Evolutionary conservation across 2,113 vertebrate species (phyloP).

Genomic region (Microcebus tavaratra): DNA sequence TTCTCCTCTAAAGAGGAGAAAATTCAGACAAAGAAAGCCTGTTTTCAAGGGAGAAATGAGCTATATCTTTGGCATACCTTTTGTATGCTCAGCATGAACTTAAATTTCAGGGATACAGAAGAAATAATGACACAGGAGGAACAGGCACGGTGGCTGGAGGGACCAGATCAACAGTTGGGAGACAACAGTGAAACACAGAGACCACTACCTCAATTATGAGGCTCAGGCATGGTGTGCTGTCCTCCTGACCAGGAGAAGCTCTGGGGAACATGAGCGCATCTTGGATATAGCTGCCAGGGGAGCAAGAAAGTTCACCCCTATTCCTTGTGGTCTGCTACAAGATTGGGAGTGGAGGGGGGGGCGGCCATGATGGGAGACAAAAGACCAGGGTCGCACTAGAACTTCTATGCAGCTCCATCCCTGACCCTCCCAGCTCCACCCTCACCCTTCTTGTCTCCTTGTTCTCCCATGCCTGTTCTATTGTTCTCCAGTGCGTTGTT

Average conservation of each 20-base stretch:
- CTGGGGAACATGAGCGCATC: neutral
- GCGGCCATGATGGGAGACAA: neutral
- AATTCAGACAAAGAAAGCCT: slow-evolving; percentile 34
- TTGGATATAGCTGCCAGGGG: neutral
- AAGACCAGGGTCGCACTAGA: neutral
- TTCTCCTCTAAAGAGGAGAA: slow-evolving; percentile 15
- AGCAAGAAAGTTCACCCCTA: neutral
- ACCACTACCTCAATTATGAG: neutral
- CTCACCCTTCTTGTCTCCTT: neutral
- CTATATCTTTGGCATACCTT: neutral
- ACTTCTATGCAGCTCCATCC: neutral
- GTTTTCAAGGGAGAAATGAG: neutral
- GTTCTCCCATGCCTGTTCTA: neutral
- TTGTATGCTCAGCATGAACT: neutral
- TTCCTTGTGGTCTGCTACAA: neutral
- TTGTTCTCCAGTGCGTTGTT: neutral
- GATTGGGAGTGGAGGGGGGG: neutral
- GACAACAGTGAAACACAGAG: neutral
- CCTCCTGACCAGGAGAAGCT: neutral
- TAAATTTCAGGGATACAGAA: neutral
- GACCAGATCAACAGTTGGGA: neutral
- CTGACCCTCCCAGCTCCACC: neutral
- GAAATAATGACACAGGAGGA: neutral
- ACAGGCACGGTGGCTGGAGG: neutral
- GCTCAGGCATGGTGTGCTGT: neutral